Evolutionary conservation across 2,113 vertebrate species (phyloP).

Genomic region (Micromys minutus): DNA sequence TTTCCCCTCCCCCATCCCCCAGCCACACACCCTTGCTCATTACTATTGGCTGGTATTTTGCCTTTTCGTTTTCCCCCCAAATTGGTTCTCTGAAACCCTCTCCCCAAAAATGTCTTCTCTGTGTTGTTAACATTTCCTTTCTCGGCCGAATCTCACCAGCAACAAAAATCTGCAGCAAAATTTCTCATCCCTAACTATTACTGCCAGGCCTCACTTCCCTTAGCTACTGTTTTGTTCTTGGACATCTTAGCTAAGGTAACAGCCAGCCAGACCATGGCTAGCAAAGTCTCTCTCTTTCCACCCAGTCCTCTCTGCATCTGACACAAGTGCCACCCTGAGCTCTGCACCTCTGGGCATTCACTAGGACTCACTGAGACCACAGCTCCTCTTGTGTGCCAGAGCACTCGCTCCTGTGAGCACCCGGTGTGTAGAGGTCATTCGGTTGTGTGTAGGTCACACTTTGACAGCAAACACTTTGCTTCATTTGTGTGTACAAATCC

Average conservation of each 20-base stretch:
- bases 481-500: not conserved
- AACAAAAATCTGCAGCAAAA: not conserved
- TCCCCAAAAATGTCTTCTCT: not conserved
- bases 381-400: not conserved
- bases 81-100: not conserved
- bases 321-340: no score
- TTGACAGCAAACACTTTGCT: not conserved
- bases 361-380: not conserved
- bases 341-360: not conserved
- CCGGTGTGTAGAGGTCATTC: not conserved
- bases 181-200: not conserved
- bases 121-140: not conserved
- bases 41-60: not conserved
- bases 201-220: not conserved
- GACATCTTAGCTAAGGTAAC: not conserved
- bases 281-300: not conserved
- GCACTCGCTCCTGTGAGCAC: no score
- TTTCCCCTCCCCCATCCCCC: not conserved
- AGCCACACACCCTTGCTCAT: not conserved
- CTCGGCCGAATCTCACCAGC: not conserved
- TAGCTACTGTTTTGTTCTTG: not conserved
- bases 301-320: not conserved
- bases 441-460: not conserved
- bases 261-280: not conserved
- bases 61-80: not conserved